Percentiles rank a stretch among this genome's conserved stretches.
These are phyloP conservation scores for Montipora foliosa DNA, from an alignment of 64 coral and sea anemone genomes.

Conservation along the genomic window DNA sequence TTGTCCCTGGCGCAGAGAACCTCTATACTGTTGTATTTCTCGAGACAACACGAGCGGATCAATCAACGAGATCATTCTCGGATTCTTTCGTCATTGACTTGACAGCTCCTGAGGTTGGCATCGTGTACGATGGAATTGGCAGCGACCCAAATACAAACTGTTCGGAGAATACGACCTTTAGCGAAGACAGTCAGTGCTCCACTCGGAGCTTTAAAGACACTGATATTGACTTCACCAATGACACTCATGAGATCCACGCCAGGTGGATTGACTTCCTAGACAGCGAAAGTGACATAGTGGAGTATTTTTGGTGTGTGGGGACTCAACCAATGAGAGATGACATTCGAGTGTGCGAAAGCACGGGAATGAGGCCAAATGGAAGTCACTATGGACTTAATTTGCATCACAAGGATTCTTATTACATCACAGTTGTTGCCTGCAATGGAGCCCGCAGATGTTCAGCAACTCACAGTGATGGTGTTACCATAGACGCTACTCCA, in stretches of 20 bases:
- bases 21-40: slow-evolving; percentile 68
- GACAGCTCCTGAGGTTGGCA: too few species aligned
- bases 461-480: slow-evolving; percentile 82
- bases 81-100: too few species aligned
- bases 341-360: slow-evolving; percentile 81
- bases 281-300: slow-evolving; percentile 90
- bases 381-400: slow-evolving; percentile 79
- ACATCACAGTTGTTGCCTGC: slow-evolving; percentile 86
- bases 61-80: slow-evolving; percentile 61
- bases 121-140: too few species aligned
- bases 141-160: too few species aligned
- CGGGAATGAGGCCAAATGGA: slow-evolving; percentile 72
- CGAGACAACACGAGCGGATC: slow-evolving; percentile 76
- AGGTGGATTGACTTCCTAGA: slow-evolving; percentile 97
- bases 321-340: slow-evolving; percentile 77
- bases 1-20: slow-evolving; percentile 73
- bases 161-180: too few species aligned
- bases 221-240: too few species aligned
- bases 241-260: slow-evolving; percentile 47
- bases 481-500: slow-evolving; percentile 87
- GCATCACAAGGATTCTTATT: slow-evolving; percentile 74
- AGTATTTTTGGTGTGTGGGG: slow-evolving; percentile 96
- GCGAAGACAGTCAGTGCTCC: too few species aligned
- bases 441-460: slow-evolving; percentile 95
- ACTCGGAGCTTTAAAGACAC: too few species aligned